A percentile compares a stretch with the other conserved stretches of the same genome.
phyloP scores from a whole-genome alignment of 2,113 vertebrate genomes.

The Orcinus orca region DNA sequence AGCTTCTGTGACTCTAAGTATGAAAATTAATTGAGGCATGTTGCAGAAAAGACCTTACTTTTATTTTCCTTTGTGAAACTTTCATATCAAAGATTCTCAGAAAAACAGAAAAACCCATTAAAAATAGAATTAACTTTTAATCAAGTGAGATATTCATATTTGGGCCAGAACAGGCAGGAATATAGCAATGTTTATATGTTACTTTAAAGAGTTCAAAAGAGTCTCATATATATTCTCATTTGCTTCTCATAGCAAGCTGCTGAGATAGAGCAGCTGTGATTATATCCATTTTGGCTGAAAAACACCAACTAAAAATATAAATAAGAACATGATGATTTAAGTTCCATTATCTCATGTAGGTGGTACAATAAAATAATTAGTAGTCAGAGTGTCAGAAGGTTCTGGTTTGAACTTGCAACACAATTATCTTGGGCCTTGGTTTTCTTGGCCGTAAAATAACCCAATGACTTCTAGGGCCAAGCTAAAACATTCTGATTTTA shows the following conservation, averaged over 20 bases:
- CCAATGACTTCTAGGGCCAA: background rate
- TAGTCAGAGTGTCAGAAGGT: background rate
- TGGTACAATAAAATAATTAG: background rate
- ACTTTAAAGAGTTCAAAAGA: conserved; percentile 1
- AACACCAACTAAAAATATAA: background rate
- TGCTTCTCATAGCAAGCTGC: background rate
- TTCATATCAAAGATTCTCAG: background rate
- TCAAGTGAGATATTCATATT: background rate
- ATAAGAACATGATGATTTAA: conserved; percentile 9
- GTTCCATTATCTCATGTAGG: background rate
- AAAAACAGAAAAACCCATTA: background rate
- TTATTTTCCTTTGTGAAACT: background rate
- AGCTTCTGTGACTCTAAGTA: background rate
- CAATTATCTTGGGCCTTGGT: background rate
- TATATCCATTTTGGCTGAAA: background rate
- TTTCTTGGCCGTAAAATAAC: conserved; percentile 1
- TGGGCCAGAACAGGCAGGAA: background rate
- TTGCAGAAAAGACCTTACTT: background rate
- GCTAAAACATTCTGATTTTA: background rate
- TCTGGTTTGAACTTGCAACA: background rate
- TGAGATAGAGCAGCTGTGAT: background rate
- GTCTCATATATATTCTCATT: background rate
- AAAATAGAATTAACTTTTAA: background rate
- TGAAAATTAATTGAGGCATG: background rate
- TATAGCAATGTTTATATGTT: background rate